These are phyloP conservation scores for Dicaeum eximium DNA, from an alignment of 2,113 vertebrate species.

Conservation along the genomic window DNA sequence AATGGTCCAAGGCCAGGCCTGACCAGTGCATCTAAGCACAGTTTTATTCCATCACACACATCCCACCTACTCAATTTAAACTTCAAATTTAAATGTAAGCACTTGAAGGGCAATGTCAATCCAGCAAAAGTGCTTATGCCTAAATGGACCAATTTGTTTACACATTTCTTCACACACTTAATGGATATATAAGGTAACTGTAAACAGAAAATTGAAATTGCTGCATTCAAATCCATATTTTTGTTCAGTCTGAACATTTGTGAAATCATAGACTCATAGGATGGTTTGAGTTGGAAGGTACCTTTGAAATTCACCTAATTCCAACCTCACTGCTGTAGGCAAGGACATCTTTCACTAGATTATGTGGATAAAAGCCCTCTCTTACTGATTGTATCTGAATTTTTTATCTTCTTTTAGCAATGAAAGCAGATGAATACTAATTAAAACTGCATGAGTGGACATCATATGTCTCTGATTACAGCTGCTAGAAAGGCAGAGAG, in stretches of 20 bases:
- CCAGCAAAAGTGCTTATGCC: not conserved
- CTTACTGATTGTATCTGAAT: not conserved
- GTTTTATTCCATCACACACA: not conserved
- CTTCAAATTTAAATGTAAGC: not conserved
- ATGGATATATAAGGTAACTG: not conserved
- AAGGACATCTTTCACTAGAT: not conserved
- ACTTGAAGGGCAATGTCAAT: not conserved
- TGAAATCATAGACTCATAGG: not conserved
- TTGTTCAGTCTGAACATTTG: not conserved
- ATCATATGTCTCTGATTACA: not conserved
- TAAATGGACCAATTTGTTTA: not conserved
- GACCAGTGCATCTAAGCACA: not conserved
- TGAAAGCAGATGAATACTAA: not conserved
- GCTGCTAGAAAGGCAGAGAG: not conserved
- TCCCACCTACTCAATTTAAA: not conserved
- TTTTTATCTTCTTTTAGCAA: not conserved
- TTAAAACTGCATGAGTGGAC: not conserved
- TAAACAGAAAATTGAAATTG: not conserved
- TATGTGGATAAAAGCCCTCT: not conserved
- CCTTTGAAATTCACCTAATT: not conserved
- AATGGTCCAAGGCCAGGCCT: not conserved
- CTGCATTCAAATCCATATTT: not conserved
- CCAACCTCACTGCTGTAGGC: not conserved
- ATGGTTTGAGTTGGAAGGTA: not conserved
- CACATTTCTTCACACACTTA: not conserved